A percentile compares a stretch with the other conserved stretches of the same genome.
Evolutionary conservation across 1,140 invertebrate species (phyloP).

Genomic region (Popillia japonica): DNA sequence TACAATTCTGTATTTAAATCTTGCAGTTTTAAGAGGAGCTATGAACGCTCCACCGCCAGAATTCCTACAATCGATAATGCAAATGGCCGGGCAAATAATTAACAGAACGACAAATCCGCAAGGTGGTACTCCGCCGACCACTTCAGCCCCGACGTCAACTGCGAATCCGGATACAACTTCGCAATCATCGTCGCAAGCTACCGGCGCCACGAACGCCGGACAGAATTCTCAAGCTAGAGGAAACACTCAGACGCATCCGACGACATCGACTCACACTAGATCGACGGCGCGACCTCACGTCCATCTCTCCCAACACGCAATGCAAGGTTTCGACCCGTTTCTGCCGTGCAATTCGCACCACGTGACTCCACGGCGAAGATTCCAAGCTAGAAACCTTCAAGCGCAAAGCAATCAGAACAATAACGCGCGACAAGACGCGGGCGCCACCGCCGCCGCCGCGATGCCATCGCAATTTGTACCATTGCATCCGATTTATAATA

Average conservation of each 20-base stretch:
- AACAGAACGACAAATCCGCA: constrained; percentile 53
- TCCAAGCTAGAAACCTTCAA: neutral
- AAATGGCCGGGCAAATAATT: constrained; percentile 62
- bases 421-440: constrained; percentile 31
- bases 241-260: constrained; percentile 71
- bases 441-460: too few relatives aligned
- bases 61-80: constrained; percentile 69
- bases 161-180: constrained; percentile 26
- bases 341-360: constrained; percentile 76
- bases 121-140: constrained; percentile 43
- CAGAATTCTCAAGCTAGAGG: constrained; percentile 67
- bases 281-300: constrained; percentile 68
- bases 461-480: neutral
- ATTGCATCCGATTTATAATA: constrained; percentile 41
- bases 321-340: constrained; percentile 71
- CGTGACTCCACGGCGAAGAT: constrained; percentile 54
- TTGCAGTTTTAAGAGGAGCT: constrained; percentile 58
- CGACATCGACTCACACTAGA: constrained; percentile 72
- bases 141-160: constrained; percentile 46
- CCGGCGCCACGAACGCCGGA: constrained; percentile 55
- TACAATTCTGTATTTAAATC: constrained; percentile 14
- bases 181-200: constrained; percentile 36
- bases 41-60: constrained; percentile 61
- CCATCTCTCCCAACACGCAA: constrained; percentile 61
- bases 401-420: constrained; percentile 36